Base-by-base conservation (phyloP, 1,140 invertebrate species). In the Cheumatopsyche charites region DNA sequence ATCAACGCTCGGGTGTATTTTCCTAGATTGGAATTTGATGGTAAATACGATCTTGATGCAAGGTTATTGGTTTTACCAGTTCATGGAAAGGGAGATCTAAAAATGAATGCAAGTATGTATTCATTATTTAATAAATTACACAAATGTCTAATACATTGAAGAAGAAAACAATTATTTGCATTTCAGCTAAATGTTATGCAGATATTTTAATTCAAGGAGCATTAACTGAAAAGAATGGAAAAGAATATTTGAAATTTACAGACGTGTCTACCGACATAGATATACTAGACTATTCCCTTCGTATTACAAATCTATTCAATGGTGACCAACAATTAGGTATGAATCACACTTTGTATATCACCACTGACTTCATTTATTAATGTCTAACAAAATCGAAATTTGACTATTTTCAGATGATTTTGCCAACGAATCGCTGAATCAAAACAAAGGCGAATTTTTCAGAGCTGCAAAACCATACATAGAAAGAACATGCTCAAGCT, bases 21-120 rank as follows among this genome's bases (percentile, higher is more conserved):
- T 47, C 84, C 85, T 0, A 77, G 79, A 17, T 73, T 88, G 6
- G 79, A 82, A 43, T 77, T 90, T 21, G 79, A 84, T 1, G 86
- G 87, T 0, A 80, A 84, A 42, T 90, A 89, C 76, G 83, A 87
- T 67, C 76, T 90, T 7, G 84, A 86, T 73, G 84, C 85, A 1
- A 84, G 82, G 52, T 82, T 90, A 52, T 71, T 90, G 0, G 79
- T 90, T 6, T 75, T 91, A 25, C 86, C 86, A n/a, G 80, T 91
- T 15, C 79, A 85, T 29, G 90, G 90, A 71, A 81, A 84, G 42
- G 90, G 90, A 43, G 84, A 86, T 19, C 79, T 90, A 0, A 81
- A 82, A 11, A 88, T 89, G 73, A 88, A 87, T 75, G 89, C 89
- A 9, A 83, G 90, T 92, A 81, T 86, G 86, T 83, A n/a, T n/a